A percentile compares a stretch with the other conserved stretches of the same genome.
Conservation (phyloP, 2,113 vertebrate species). For the Urocolius indicus region DNA sequence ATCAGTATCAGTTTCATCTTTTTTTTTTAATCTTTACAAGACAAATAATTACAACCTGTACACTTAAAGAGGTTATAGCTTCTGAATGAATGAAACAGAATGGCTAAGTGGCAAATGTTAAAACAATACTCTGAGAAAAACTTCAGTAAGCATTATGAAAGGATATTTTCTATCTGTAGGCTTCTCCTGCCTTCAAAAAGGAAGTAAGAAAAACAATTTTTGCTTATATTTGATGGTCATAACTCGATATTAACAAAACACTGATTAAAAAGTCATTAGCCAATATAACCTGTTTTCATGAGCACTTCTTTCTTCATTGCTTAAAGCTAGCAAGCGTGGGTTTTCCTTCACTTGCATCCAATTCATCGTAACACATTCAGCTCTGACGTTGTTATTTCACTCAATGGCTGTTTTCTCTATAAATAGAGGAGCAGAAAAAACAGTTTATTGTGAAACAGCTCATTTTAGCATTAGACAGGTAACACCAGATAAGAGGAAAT, state of each 20-base stretch:
- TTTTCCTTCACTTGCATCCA: background rate
- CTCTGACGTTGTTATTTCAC: background rate
- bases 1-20: background rate
- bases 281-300: slow-evolving; percentile 22
- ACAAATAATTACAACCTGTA: background rate
- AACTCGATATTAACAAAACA: background rate
- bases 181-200: background rate
- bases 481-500: background rate
- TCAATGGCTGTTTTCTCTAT: background rate
- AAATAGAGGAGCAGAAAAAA: background rate
- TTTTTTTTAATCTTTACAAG: background rate
- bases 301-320: background rate
- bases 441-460: background rate
- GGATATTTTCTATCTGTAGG: background rate
- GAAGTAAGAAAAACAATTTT: background rate
- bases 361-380: background rate
- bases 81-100: background rate
- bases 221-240: background rate
- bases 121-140: background rate
- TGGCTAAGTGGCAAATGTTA: background rate
- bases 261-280: background rate
- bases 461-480: background rate
- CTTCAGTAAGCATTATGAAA: background rate
- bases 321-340: background rate
- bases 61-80: background rate